Base-by-base conservation (phyloP, 2,113 vertebrate genomes). In the Phrynocephalus versicolor region DNA sequence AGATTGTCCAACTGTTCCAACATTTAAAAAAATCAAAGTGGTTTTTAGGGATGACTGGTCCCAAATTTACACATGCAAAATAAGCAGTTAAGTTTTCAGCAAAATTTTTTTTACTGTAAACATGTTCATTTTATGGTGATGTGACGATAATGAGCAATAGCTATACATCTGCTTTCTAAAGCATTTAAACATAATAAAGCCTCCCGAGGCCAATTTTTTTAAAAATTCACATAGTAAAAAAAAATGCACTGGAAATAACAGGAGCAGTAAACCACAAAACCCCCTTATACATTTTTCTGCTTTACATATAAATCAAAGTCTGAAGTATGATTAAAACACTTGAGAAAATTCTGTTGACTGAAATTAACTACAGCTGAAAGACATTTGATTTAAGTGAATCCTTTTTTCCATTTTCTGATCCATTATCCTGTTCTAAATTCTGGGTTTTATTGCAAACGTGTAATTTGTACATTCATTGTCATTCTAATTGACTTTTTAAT, bases 361-460 rank as follows among this genome's bases (percentile, higher is more conserved):
- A 95, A 94, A 92, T 93, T 92, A 94, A 91, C 91, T 93, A 90
- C 79, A 41, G 88, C 91, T 93, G 94, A 93, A 93, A 92, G 93
- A 92, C 92, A 45, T 91, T 94, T 88, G 91, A 92, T 93, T 94
- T 91, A 93, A 91, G 94, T 92, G 94, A 91, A 87, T 85, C 89
- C 77, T 90, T 90, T n/a, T 92, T 93, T 65, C 78, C 90, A 88
- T 92, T 90, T 92, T 91, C 93, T 92, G 81, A 93, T 87, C 89
- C 76, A 90, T 93, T 90, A 92, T 88, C 91, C 91, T 82, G 57
- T 91, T 95, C 91, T 93, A 94, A 94, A 93, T 91, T 92, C 89
- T 0, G 76, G 90, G 0, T 86, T 94, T 96, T 93, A 90, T 93
- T 94, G 92, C 90, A 91, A 92, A 94, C 90, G 85, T 90, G 90